Evolutionary conservation across 2,797 vertebrate species (phyloP).

Genomic region (Furcifer pardalis): DNA sequence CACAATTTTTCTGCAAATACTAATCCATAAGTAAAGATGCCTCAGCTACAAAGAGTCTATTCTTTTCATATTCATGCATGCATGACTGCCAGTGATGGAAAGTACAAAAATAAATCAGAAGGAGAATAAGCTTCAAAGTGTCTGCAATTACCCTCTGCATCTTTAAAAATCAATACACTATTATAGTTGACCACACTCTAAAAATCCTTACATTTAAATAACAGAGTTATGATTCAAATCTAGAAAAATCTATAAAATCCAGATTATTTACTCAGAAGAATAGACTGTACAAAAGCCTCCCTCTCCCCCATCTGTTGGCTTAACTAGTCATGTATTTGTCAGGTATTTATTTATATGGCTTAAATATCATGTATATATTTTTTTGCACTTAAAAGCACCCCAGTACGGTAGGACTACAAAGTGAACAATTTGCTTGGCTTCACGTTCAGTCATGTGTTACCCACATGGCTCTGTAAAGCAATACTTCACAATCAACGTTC

Average conservation of each 20-base stretch:
- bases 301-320: slow-evolving; percentile 25
- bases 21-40: slow-evolving; percentile 24
- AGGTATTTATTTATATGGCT: slow-evolving; percentile 21
- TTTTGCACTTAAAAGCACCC: slow-evolving; percentile 7
- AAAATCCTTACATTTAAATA: slow-evolving; percentile 24
- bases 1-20: background rate
- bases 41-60: slow-evolving; percentile 30
- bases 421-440: background rate
- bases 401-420: background rate
- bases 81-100: slow-evolving; percentile 47
- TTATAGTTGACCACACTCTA: background rate
- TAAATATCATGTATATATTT: slow-evolving; percentile 12
- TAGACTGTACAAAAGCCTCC: background rate
- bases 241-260: background rate
- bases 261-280: background rate
- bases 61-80: slow-evolving; percentile 47
- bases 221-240: background rate
- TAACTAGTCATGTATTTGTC: background rate
- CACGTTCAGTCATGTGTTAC: background rate
- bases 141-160: slow-evolving; percentile 41
- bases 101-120: background rate
- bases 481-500: background rate
- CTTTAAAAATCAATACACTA: slow-evolving; percentile 46
- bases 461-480: background rate
- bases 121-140: slow-evolving; percentile 46